A percentile compares a stretch with the other conserved stretches of the same genome.
phyloP scores from a whole-genome alignment of 2,797 vertebrate species.

The Oryzias dopingdopingensis region DNA sequence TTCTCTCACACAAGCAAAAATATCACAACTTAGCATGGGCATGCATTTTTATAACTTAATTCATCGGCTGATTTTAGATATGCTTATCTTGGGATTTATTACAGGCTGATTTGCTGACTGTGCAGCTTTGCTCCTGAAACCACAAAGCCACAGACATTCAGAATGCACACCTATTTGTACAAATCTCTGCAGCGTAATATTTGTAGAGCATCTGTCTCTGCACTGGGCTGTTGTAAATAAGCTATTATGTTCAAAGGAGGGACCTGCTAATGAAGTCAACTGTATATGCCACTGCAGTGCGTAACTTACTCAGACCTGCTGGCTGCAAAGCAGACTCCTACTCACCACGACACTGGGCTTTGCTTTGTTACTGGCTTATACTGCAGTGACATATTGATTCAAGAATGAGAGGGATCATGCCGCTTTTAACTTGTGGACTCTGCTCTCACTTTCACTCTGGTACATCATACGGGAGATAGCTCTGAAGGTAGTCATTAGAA shows the following conservation, averaged over 20 bases:
- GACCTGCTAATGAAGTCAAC: constrained; percentile 69
- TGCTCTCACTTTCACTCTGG: constrained; percentile 44
- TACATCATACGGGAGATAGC: constrained; percentile 44
- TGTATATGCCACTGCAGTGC: constrained; percentile 69
- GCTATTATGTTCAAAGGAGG: constrained; percentile 51
- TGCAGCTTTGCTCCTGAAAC: constrained; percentile 20
- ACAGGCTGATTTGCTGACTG: constrained; percentile 19
- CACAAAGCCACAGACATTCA: constrained; percentile 11
- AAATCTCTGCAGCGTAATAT: constrained; percentile 41
- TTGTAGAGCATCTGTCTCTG: constrained; percentile 55
- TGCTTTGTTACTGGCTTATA: constrained; percentile 39
- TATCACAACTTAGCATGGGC: background rate
- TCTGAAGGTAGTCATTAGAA: constrained; percentile 63
- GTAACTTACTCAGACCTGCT: constrained; percentile 56
- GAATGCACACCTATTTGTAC: constrained; percentile 37
- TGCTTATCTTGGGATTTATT: constrained; percentile 22
- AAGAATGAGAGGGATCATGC: constrained; percentile 47
- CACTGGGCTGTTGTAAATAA: constrained; percentile 59
- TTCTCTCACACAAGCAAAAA: background rate
- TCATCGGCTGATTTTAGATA: constrained; percentile 15
- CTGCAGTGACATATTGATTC: constrained; percentile 53
- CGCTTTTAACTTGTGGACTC: constrained; percentile 40
- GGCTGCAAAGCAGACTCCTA: constrained; percentile 48
- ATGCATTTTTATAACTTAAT: constrained; percentile 18
- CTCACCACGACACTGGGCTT: constrained; percentile 43